Percentiles rank a stretch among this genome's conserved stretches.
Evolutionary conservation across 2,888 invertebrate genomes (phyloP).

Genomic region (Thumatha senex): DNA sequence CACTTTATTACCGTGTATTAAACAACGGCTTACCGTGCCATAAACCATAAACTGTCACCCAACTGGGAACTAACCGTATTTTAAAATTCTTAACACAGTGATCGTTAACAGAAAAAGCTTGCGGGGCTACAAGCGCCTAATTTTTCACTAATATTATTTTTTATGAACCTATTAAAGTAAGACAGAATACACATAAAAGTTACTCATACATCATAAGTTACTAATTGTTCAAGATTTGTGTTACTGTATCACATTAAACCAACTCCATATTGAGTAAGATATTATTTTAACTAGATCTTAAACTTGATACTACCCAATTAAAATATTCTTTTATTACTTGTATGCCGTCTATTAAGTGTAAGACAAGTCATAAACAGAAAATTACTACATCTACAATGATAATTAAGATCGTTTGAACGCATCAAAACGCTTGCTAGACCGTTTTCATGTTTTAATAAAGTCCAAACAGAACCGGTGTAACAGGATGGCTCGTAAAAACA

Average conservation of each 20-base stretch:
- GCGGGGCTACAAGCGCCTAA: too few relatives aligned
- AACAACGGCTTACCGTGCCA: too few relatives aligned
- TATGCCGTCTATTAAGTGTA: slow-evolving; percentile 47
- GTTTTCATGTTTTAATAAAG: slow-evolving; percentile 44
- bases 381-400: slow-evolving; percentile 59
- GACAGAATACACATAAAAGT: too few relatives aligned
- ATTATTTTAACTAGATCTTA: slow-evolving; percentile 59
- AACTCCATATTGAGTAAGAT: slow-evolving; percentile 50
- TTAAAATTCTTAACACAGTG: too few relatives aligned
- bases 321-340: slow-evolving; percentile 63
- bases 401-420: slow-evolving; percentile 62
- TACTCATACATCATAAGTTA: too few relatives aligned
- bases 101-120: too few relatives aligned
- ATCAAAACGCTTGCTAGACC: slow-evolving; percentile 53
- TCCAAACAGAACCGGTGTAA: slow-evolving; percentile 49
- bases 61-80: too few relatives aligned
- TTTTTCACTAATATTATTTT: too few relatives aligned
- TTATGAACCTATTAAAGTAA: too few relatives aligned
- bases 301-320: slow-evolving; percentile 67
- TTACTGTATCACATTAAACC: slow-evolving; percentile 31
- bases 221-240: slow-evolving; percentile 7
- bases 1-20: too few relatives aligned
- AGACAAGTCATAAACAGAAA: slow-evolving; percentile 67
- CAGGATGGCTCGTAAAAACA: slow-evolving; percentile 52
- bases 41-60: too few relatives aligned